Evolutionary conservation across 2,113 vertebrate genomes (phyloP), one percentile per base, ranked within the genome.

Genomic region (Struthio camelus): DNA sequence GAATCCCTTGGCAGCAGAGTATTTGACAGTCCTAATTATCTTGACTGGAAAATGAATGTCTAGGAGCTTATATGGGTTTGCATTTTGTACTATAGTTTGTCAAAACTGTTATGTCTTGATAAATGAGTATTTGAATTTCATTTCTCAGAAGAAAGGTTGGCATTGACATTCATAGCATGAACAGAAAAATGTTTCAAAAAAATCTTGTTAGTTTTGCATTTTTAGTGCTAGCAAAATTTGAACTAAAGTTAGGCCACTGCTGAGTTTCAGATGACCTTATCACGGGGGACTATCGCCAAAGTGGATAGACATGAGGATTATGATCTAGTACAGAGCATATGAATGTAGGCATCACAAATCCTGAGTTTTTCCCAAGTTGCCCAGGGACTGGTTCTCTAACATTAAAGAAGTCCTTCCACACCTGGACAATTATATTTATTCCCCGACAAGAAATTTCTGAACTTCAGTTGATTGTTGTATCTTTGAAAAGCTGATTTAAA

Each of bases 11-110:
- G 51, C 32, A 94, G 42, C 27, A 91, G 34, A 40, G 8, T 90
- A 50, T 84, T 90, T 96, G 96, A 96, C 94, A 97, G 40, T 23
- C 24, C 42, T 96, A 95, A 97, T 94, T 94, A 93, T 88, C 67
- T 90, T 96, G 78, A 95, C 83, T 95, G 48, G 70, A 90, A 97
- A 82, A 96, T 84, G 53, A 91, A 96, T 96, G 69, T 90, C 89
- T 96, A 70, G 28, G 4, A 80, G 40, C 46, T 94, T 53, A 78
- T 80, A 76, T 20, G 18, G 6, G n/a, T 89, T 94, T 93, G 80
- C 34, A 72, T 94, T 94, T 93, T 90, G 48, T 93, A 50, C 25
- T 71, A 10, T 38, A 80, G 44, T 91, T 96, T 97, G 67, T 93
- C 92, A 95, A 94, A 97, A 96, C n/a, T 79, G 50, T 92, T 95